A percentile compares a stretch with the other conserved stretches of the same genome.
phyloP scores from a whole-genome alignment of 92 coral and sea anemone species.

The Zoanthus sociatus region DNA sequence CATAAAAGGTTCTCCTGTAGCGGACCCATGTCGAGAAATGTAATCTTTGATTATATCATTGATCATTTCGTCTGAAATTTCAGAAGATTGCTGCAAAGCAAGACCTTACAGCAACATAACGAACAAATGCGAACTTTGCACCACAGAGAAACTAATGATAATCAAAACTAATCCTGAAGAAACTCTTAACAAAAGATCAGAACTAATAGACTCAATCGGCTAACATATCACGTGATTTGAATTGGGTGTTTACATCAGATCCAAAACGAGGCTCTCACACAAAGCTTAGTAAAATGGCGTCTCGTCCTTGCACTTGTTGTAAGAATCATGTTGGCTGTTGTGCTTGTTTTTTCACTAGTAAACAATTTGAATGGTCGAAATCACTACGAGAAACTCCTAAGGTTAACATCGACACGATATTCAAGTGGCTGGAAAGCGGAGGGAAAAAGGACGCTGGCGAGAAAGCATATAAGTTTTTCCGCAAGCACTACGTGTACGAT shows the following conservation, averaged over 20 bases:
- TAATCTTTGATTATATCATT: slow-evolving; percentile 68
- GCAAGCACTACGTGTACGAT: too few relatives aligned
- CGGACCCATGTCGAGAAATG: slow-evolving; percentile 73
- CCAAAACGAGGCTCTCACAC: slow-evolving; percentile 25
- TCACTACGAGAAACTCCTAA: slow-evolving; percentile 9
- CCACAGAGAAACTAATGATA: too few relatives aligned
- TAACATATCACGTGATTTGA: background rate
- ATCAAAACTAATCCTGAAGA: too few relatives aligned
- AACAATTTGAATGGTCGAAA: background rate
- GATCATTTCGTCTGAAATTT: slow-evolving; percentile 59
- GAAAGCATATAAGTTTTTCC: too few relatives aligned
- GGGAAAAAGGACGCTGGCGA: too few relatives aligned
- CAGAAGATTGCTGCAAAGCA: slow-evolving; percentile 61
- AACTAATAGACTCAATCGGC: slow-evolving; percentile 65
- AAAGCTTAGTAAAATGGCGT: slow-evolving; percentile 28
- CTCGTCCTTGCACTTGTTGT: slow-evolving; percentile 39
- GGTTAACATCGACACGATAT: background rate
- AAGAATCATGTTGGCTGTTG: slow-evolving; percentile 36
- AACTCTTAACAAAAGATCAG: too few relatives aligned
- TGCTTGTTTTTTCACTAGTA: slow-evolving; percentile 11
- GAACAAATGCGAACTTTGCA: too few relatives aligned
- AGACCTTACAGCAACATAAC: slow-evolving; percentile 63
- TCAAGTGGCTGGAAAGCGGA: slow-evolving; percentile 23
- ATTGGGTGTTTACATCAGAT: slow-evolving; percentile 60
- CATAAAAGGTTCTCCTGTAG: slow-evolving; percentile 74